These are phyloP conservation scores for Loripinus fragilis DNA, from an alignment of 2,888 invertebrate species.

Conservation along the genomic window DNA sequence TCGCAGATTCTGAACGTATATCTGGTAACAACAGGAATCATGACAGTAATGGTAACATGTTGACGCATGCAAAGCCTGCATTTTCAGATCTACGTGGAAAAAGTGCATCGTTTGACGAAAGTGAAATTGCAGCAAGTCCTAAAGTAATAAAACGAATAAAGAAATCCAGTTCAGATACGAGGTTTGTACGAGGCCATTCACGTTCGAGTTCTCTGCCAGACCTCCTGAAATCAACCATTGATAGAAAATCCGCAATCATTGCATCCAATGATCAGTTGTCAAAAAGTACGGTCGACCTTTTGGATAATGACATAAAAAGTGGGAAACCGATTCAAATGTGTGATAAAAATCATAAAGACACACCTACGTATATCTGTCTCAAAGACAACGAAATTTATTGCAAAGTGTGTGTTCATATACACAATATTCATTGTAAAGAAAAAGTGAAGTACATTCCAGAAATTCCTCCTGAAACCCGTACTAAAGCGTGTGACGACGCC, in stretches of 20 bases:
- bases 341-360: slow-evolving; percentile 41
- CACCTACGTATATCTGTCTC: slow-evolving; percentile 52
- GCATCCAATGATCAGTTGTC: background rate
- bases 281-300: slow-evolving; percentile 19
- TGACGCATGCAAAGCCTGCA: background rate
- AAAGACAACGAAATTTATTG: slow-evolving; percentile 61
- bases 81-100: background rate
- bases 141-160: background rate
- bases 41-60: background rate
- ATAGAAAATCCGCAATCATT: background rate
- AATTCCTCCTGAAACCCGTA: slow-evolving; percentile 48
- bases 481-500: slow-evolving; percentile 36
- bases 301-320: background rate
- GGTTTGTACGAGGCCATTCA: background rate
- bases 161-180: background rate
- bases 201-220: slow-evolving; percentile 55
- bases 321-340: slow-evolving; percentile 33
- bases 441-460: slow-evolving; percentile 59
- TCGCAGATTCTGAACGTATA: background rate
- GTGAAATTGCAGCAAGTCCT: background rate
- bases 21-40: background rate
- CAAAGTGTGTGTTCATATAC: slow-evolving; percentile 49
- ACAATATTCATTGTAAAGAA: slow-evolving; percentile 55
- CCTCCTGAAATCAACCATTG: slow-evolving; percentile 44
- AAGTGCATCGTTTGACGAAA: background rate